Evolutionary conservation across 2,888 invertebrate species (phyloP), one percentile per base, ranked within the genome.

Genomic region (Cephus sareptanus): DNA sequence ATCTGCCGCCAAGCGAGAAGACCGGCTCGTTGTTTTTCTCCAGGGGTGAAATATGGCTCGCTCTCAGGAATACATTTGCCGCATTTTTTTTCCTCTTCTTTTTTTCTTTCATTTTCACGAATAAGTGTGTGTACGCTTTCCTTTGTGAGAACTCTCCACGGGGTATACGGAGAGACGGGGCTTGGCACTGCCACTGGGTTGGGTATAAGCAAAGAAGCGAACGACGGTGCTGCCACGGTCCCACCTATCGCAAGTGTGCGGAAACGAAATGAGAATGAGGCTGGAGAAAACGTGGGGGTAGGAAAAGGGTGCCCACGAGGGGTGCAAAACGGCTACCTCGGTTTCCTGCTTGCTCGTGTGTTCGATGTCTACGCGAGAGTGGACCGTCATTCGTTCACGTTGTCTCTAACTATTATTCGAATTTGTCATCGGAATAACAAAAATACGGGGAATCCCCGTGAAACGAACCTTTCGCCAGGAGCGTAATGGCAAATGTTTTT

Each of bases 381-480:
- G 74, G 79, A 76, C 80, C 78, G 81, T 77, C 79, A 76, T 76
- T 80, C 79, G 78, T 81, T 79, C 77, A 74, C 34, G 69, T 34
- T 75, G 35, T 81, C 77, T 81, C 78, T 81, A 34, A 77, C 77
- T 77, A 77, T 77, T 77, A 77, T 77, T 75, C 75, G 69, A 69
- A 77, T 77, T 77, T 77, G 77, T 77, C 77, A 77, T 75, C 31
- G 69, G 75, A 12, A 77, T 77, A 77, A 77, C 77, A 77, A 77
- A 77, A 56, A 56, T 56, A 56, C 56, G 56, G 56, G 56, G 23
- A 56, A 23, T 56, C 56, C 56, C 56, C 56, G 56, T 56, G 56
- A 56, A 56, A 56, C 56, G 56, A 23, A 23, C 15, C 56, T 56
- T 56, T 56, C 56, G 23, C 56, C 56, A 23, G 56, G 6, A 23